phyloP scores from a whole-genome alignment of 2,888 invertebrate species.

The Hirtodrosophila duncani region DNA sequence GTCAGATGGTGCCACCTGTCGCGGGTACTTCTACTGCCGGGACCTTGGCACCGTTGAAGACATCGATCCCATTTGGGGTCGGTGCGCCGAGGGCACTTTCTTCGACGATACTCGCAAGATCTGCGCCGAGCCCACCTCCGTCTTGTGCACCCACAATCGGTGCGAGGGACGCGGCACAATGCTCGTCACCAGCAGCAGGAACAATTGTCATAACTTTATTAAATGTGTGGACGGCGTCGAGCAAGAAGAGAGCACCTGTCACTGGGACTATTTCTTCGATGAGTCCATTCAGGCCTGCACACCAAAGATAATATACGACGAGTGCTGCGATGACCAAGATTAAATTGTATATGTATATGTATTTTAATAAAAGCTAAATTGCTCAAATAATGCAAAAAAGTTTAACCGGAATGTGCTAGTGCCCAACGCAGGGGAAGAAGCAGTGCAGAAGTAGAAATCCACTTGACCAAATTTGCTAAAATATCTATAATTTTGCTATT shows the following conservation, averaged over 20 bases:
- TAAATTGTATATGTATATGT: conserved; percentile 13
- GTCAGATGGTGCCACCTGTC: conserved; percentile 63
- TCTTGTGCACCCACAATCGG: conserved; percentile 63
- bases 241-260: conserved; percentile 43
- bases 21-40: conserved; percentile 68
- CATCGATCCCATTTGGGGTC: conserved; percentile 61
- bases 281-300: conserved; percentile 59
- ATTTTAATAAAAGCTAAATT: not conserved
- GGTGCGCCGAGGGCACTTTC: conserved; percentile 63
- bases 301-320: conserved; percentile 47
- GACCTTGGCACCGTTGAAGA: conserved; percentile 43
- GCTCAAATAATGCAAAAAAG: too few species aligned
- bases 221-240: conserved; percentile 47
- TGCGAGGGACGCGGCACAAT: conserved; percentile 72
- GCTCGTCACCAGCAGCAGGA: conserved; percentile 54
- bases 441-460: too few species aligned
- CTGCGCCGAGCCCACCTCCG: conserved; percentile 48
- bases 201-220: conserved; percentile 67
- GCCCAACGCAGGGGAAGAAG: too few species aligned
- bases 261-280: conserved; percentile 67
- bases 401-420: too few species aligned
- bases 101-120: conserved; percentile 38
- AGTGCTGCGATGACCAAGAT: conserved; percentile 58
- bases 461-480: too few species aligned
- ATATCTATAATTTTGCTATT: too few species aligned